Evolutionary conservation across 2,888 invertebrate species (phyloP).

Genomic region (Lingula anatina): DNA sequence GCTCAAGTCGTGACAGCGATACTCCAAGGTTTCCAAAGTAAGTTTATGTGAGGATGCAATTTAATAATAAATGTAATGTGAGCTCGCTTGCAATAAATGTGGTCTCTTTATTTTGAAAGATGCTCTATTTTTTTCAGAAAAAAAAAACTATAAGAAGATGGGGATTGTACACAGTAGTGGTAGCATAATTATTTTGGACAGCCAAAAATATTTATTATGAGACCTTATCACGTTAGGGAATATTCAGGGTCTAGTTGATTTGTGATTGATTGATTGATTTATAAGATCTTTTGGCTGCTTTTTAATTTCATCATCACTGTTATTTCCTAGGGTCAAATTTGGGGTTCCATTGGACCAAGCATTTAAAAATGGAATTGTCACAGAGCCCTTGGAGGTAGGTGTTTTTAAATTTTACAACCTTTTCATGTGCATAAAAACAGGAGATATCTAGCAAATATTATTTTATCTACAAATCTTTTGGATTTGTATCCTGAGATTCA

Average conservation of each 20-base stretch:
- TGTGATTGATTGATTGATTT: not conserved
- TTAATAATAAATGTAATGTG: no score
- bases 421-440: not conserved
- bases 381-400: conserved; percentile 56
- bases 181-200: no score
- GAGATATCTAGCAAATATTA: not conserved
- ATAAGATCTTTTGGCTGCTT: not conserved
- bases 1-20: no score
- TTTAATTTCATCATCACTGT: not conserved
- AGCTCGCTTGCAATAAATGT: no score
- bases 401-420: not conserved
- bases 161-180: no score
- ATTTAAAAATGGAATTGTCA: conserved; percentile 85
- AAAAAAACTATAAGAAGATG: no score
- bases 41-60: no score
- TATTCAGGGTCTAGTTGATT: not conserved
- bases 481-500: no score
- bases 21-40: no score
- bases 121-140: no score
- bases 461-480: not conserved
- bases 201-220: no score
- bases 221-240: not conserved
- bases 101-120: no score
- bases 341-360: conserved; percentile 87
- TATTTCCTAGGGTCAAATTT: conserved; percentile 70